Evolutionary conservation across 1,140 invertebrate species (phyloP), one percentile per base, ranked within the genome.

Genomic region (Cydia splendana): DNA sequence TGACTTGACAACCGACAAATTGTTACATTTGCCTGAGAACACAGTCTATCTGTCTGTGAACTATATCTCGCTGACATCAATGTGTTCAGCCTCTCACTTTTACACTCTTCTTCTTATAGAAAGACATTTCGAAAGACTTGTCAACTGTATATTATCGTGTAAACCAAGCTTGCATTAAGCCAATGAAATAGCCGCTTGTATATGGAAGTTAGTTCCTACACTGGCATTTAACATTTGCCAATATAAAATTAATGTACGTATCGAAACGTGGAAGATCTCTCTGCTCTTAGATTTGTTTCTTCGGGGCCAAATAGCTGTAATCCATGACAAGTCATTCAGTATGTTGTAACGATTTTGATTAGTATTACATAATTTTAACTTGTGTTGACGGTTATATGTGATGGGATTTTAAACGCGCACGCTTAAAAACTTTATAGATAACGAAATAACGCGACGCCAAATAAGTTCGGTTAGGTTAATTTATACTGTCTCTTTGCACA

Each of bases 241-340:
- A 71, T 38, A 30, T 69, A 71, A 71, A 38, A 42, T 71, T 28
- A 24, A 75, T 62, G 57, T 77, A 71, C 76, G 24, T 71, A 74
- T 77, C 57, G 20, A 71, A 76, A 67, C 75, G 71, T 80, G 85
- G 81, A 76, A 84, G 84, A 88, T 91, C 86, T 90, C 88, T 88
- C 81, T 85, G 84, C 83, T 87, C 82, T 84, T 85, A 85, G 79
- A 86, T 86, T 88, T 83, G 80, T 89, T 89, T 91, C 85, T 84
- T 89, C 80, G 90, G 90, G 90, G 88, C 89, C 90, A 92, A 92
- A 90, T 91, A 92, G 87, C 81, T 91, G 77, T 90, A 88, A 86
- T 89, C 90, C 89, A 92, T 92, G 90, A 91, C 89, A 87, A 90
- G 85, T 87, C 85, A 87, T 84, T 84, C 85, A 84, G 80, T 84